Base-by-base conservation (phyloP, 2,113 vertebrate species). In the Megaceryle maxima region DNA sequence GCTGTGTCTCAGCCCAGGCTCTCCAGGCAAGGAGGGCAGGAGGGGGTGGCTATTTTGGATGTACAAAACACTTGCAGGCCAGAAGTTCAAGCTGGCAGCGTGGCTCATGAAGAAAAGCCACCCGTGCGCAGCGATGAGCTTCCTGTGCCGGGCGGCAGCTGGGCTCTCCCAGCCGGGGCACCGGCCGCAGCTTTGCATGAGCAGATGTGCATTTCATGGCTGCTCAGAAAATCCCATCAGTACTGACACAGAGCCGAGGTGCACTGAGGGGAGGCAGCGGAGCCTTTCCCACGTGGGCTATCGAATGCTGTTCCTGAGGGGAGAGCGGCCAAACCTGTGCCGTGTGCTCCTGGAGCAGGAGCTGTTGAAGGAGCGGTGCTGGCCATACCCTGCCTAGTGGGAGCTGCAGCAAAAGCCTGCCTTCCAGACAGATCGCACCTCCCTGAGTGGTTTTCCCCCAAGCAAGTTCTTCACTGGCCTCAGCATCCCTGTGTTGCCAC, bases 331-430 rank as follows among this genome's bases (percentile, higher is more conserved):
- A 5, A 22, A 31, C 15, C 51, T 1, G 7, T 11, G 68, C 76
- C 5, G 0, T 1, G 37, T 15, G 62, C 35, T 55, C n/a, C 8
- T 1, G 33, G 50, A 55, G 66, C 31, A 5, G 1, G 2, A 5
- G 56, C 77, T 31, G 9, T 3, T 0, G 1, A 33, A 8, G 28
- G 31, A 51, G 10, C 0, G 6, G 20, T 4, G 1, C 70, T 70
- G 70, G 66, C 56, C 1, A 5, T 4, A 0, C 51, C n/a, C 73
- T 64, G 43, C 43, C 46, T 12, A 2, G 37, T 0, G 3, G n/a
- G 13, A 80, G 5, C 33, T n/a, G 44, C 11, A 24, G 19, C 37
- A 22, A n/a, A 76, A 35, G 0, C 2, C 31, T 56, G 12, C 6
- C 85, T 74, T 66, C 41, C 37, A 35, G 37, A 3, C 22, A 31